Evolutionary conservation across 2,888 invertebrate species (phyloP).

Genomic region (Nephrotoma flavescens): DNA sequence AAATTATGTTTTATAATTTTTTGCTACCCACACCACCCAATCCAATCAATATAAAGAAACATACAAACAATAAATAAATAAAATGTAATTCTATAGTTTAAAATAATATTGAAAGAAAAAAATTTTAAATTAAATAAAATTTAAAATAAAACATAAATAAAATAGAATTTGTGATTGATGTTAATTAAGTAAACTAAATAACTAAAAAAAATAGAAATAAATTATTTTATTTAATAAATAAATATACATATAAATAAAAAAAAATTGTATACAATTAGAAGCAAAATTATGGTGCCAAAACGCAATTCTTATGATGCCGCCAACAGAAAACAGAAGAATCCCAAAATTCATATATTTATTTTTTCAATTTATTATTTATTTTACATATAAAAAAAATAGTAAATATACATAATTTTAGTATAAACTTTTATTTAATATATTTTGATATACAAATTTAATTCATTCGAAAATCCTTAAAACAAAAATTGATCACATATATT

Average conservation of each 20-base stretch:
- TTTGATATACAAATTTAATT: no score
- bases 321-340: constrained; percentile 2
- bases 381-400: neutral
- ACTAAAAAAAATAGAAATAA: neutral
- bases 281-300: constrained; percentile 12
- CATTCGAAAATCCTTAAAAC: no score
- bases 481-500: no score
- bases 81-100: neutral
- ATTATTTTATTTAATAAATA: constrained; percentile 4
- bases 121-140: neutral
- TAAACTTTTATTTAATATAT: no score
- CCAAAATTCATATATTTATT: neutral
- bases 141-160: neutral
- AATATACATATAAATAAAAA: neutral
- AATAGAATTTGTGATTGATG: constrained; percentile 2
- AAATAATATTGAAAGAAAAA: neutral
- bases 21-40: neutral
- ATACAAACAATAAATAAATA: neutral
- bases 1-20: neutral
- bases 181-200: constrained; percentile 1
- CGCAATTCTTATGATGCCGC: constrained; percentile 14
- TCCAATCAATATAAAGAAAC: no score
- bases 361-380: neutral
- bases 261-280: constrained; percentile 16
- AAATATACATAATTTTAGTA: neutral